These are phyloP conservation scores for Sylvilagus floridanus DNA, from an alignment of 2,797 vertebrate genomes.

Conservation along the genomic window DNA sequence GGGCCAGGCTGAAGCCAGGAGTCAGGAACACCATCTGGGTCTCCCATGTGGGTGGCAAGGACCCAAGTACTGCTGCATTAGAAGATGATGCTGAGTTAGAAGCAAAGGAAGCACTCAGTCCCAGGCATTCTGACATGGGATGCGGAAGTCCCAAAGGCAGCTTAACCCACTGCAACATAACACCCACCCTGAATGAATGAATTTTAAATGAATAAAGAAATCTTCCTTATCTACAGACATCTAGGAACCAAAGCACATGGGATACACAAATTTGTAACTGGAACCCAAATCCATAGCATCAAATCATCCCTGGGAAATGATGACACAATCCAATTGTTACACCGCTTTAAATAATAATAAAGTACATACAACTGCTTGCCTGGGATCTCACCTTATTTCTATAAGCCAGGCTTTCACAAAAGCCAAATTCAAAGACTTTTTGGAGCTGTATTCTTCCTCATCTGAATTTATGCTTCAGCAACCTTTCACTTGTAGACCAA, in stretches of 20 bases:
- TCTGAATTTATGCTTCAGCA: neutral
- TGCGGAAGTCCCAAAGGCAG: too few relatives aligned
- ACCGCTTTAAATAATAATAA: neutral
- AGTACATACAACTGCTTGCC: neutral
- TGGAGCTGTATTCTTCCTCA: neutral
- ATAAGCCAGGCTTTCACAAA: neutral
- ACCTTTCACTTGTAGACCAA: neutral
- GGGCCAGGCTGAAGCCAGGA: too few relatives aligned
- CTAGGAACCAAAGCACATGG: neutral
- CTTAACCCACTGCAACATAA: too few relatives aligned
- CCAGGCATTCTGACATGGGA: too few relatives aligned
- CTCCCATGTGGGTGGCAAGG: too few relatives aligned
- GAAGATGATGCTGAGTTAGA: too few relatives aligned
- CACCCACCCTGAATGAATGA: neutral
- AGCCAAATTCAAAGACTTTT: neutral
- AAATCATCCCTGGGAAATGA: neutral
- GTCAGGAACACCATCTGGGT: too few relatives aligned
- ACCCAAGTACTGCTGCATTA: too few relatives aligned
- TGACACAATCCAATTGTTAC: neutral
- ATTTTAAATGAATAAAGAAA: conserved; percentile 26
- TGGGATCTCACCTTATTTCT: neutral
- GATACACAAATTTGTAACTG: neutral
- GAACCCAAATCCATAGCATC: neutral
- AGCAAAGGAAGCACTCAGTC: too few relatives aligned
- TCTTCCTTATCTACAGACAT: neutral